Percentiles rank a stretch among this genome's conserved stretches.
Conservation (phyloP, 1,140 invertebrate genomes). For the Caerostris darwini region DNA sequence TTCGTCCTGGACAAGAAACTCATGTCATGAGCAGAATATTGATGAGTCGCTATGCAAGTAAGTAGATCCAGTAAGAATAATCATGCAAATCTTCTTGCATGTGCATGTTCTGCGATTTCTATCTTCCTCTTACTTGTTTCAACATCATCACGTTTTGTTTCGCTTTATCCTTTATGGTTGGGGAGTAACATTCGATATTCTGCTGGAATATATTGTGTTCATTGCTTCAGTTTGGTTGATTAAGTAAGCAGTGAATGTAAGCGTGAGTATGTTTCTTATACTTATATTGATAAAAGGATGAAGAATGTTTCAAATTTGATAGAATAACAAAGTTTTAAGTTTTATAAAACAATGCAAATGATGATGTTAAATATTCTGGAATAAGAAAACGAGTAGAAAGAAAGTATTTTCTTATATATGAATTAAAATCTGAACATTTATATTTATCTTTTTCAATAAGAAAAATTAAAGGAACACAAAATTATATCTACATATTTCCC, state of each 20-base stretch:
- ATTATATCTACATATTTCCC: no score
- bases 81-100: background rate
- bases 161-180: background rate
- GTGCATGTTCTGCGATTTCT: background rate
- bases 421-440: no score
- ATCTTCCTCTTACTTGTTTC: background rate
- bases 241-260: background rate
- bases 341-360: no score
- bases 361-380: no score
- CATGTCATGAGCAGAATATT: background rate
- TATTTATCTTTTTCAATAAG: no score
- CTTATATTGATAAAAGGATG: no score
- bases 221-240: background rate
- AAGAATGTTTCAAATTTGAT: no score
- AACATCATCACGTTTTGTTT: background rate
- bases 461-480: no score
- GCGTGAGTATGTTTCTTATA: no score
- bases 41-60: slow-evolving; percentile 15
- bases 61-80: background rate
- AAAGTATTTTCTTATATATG: no score
- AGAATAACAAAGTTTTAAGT: no score
- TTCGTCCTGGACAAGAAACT: background rate
- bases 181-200: background rate
- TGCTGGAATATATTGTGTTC: background rate
- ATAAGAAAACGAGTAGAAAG: no score